Evolutionary conservation across 2,797 vertebrate species (phyloP), one percentile per base, ranked within the genome.

Genomic region (Micromesistius poutassou): DNA sequence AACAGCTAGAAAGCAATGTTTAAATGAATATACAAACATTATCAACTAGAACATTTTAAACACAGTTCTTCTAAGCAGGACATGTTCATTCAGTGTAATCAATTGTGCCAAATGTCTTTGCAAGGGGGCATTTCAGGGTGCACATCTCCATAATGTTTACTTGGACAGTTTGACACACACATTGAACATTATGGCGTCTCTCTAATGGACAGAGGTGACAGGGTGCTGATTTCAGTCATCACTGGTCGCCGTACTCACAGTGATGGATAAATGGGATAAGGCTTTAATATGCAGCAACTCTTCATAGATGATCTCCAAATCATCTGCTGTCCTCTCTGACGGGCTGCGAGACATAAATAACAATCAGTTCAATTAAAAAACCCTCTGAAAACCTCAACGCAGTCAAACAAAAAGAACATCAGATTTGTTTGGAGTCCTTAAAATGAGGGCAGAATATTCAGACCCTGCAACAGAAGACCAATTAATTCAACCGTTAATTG

Each of bases 271-370:
- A 87, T 98, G 97, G 84, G 98, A 97, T 90, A 99, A 96, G 81
- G 98, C 98, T 87, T 98, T 99, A 86, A 99, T 98, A 87, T 99
- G 98, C 75, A 99, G 95, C 84, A 99, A 92, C 89, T 99, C 98
- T 87, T 99, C 98, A 84, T 97, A 97, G 91, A 99, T 97, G 77
- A 99, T 97, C 93, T 98, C 98, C 79, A 99, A 92, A 87, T 99
- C 98, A 89, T 99, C 97, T 40, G 93, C 86, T 25, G 94, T 96
- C 90, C 98, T 96, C 92, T 99, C 97, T 77, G 95, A 95, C 22
- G 97, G 96, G 78, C 98, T 99, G 85, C 0, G 84, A 86, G 87
- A 71, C 75, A 84, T 81, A 71, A 81, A 79, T 81, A 1, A n/a
- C n/a, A n/a, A 66, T 66, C 7, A n/a, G 25, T 66, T 66, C 2